phyloP scores from a whole-genome alignment of 1,140 invertebrate species.

The Atta colombica region DNA sequence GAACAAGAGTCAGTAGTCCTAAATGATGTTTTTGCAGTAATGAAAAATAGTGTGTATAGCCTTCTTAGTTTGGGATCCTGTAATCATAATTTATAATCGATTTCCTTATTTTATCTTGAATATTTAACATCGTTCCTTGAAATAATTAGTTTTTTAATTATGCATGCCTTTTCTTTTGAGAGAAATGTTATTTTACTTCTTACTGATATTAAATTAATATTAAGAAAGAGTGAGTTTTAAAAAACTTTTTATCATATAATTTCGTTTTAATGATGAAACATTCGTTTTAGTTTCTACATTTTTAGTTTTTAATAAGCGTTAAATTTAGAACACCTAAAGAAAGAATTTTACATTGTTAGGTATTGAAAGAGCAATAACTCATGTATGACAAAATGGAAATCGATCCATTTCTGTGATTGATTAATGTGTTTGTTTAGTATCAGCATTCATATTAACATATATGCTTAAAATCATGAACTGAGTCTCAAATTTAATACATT shows the following conservation, averaged over 20 bases:
- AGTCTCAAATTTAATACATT: too few species aligned
- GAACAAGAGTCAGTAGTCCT: slow-evolving; percentile 35
- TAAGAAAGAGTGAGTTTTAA: background rate
- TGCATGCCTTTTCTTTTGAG: background rate
- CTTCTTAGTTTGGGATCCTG: background rate
- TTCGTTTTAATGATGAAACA: background rate
- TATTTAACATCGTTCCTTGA: background rate
- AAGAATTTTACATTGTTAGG: background rate
- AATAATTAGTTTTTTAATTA: background rate
- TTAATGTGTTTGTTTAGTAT: too few species aligned
- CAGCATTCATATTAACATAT: too few species aligned
- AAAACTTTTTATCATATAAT: background rate
- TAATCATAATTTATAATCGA: background rate
- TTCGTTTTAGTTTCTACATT: background rate
- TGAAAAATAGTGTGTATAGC: slow-evolving; percentile 18
- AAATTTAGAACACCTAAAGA: background rate
- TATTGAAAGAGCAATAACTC: too few species aligned
- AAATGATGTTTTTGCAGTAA: slow-evolving; percentile 11
- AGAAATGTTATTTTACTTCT: background rate
- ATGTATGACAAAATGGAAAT: too few species aligned
- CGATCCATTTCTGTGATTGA: too few species aligned
- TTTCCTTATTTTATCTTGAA: background rate
- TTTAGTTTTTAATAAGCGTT: background rate
- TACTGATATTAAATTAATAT: background rate
- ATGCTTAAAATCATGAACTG: too few species aligned